Percentiles rank a stretch among this genome's conserved stretches.
Evolutionary conservation across 2,888 invertebrate species (phyloP).

Genomic region (Tuta absoluta): DNA sequence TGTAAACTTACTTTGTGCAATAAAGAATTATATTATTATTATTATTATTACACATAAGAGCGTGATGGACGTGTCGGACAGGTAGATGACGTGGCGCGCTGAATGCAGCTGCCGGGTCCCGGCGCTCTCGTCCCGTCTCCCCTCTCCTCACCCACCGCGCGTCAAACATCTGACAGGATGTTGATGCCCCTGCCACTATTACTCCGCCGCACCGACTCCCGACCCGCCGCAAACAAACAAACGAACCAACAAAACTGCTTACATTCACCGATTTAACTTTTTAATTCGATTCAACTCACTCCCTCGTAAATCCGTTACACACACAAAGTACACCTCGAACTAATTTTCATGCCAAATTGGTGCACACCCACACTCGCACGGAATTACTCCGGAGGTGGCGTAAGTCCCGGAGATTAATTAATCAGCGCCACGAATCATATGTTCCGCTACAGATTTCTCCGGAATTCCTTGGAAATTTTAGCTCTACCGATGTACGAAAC

Average conservation of each 20-base stretch:
- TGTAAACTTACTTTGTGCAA: too few species aligned
- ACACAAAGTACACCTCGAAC: background rate
- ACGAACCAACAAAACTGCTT: background rate
- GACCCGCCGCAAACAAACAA: constrained; percentile 11
- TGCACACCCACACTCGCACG: constrained; percentile 8
- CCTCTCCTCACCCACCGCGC: background rate
- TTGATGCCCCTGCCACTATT: background rate
- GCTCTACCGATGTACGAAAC: background rate
- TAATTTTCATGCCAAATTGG: constrained; percentile 15
- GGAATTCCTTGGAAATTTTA: background rate
- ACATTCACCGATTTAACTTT: constrained; percentile 7
- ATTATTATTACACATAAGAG: too few species aligned
- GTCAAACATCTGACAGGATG: constrained; percentile 16
- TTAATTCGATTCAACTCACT: constrained; percentile 14
- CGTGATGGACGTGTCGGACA: background rate
- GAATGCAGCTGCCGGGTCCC: constrained; percentile 6
- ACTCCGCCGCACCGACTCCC: background rate
- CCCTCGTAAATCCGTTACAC: constrained; percentile 12
- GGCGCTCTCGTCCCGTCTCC: too few species aligned
- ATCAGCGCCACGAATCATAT: constrained; percentile 7
- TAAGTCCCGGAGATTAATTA: constrained; percentile 13
- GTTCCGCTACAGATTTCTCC: background rate
- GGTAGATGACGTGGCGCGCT: constrained; percentile 1
- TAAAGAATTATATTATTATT: too few species aligned
- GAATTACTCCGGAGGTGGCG: constrained; percentile 1